A percentile compares a stretch with the other conserved stretches of the same genome.
These are phyloP conservation scores for Cylloceria caligata DNA, from an alignment of 2,888 invertebrate species.

Conservation along the genomic window DNA sequence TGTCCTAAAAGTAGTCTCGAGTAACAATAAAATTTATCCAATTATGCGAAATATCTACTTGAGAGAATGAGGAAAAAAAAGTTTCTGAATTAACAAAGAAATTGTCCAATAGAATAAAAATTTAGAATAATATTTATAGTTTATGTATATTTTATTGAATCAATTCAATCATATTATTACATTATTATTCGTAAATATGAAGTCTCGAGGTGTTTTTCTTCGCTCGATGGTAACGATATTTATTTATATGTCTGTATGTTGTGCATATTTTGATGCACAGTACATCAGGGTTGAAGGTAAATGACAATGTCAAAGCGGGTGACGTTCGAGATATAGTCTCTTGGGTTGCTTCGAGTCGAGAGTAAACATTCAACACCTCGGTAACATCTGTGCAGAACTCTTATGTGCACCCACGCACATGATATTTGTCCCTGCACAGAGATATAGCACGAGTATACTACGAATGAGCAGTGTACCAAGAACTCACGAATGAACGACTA, in stretches of 20 bases:
- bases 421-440: not conserved
- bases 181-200: not conserved
- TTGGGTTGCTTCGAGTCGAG: not conserved
- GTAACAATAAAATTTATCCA: no score
- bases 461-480: not conserved
- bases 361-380: slow-evolving; percentile 8
- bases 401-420: slow-evolving; percentile 1
- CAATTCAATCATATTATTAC: not conserved
- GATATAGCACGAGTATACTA: not conserved
- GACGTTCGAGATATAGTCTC: slow-evolving; percentile 4
- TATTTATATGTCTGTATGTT: not conserved
- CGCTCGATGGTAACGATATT: not conserved
- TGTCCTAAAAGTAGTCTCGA: no score
- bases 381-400: not conserved
- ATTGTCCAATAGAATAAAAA: no score
- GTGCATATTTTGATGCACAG: not conserved
- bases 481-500: slow-evolving; percentile 3
- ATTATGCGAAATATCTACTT: no score
- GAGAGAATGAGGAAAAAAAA: no score
- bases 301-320: not conserved
- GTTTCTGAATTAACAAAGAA: no score
- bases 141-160: not conserved
- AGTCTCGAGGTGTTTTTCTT: not conserved
- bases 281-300: not conserved
- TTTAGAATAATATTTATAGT: no score